Evolutionary conservation across 2,888 invertebrate genomes (phyloP).

Genomic region (Synergus itoensis): DNA sequence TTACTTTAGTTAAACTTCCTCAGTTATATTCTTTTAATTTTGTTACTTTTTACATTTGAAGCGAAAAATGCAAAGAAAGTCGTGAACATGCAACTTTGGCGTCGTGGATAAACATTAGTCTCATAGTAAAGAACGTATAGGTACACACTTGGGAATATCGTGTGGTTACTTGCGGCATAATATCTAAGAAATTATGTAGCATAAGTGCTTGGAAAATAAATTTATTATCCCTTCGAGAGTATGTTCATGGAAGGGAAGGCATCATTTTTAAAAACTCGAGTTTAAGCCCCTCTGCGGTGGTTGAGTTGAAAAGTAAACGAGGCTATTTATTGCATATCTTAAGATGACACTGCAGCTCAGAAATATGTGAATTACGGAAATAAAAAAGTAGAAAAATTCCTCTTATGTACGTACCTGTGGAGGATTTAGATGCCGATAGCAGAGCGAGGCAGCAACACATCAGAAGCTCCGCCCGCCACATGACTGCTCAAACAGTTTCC

Average conservation of each 20-base stretch:
- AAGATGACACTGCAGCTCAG: background rate
- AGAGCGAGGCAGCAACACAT: slow-evolving; percentile 74
- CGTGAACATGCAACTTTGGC: background rate
- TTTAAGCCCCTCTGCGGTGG: background rate
- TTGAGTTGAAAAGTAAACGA: background rate
- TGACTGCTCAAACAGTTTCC: slow-evolving; percentile 68
- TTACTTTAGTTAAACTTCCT: background rate
- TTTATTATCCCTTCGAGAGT: background rate
- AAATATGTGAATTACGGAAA: background rate
- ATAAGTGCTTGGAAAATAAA: background rate
- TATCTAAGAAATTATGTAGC: background rate
- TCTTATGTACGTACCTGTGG: slow-evolving; percentile 66
- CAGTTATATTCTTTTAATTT: background rate
- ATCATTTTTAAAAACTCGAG: background rate
- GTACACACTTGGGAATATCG: background rate
- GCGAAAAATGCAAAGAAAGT: background rate
- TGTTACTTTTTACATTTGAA: background rate
- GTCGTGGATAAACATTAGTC: background rate
- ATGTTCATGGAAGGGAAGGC: background rate
- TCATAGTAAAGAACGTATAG: background rate
- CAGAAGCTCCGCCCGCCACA: slow-evolving; percentile 75
- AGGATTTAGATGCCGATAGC: slow-evolving; percentile 70
- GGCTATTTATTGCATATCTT: background rate
- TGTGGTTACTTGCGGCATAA: background rate
- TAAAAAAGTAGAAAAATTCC: background rate